Evolutionary conservation across 2,888 invertebrate species (phyloP), one percentile per base, ranked within the genome.

Genomic region (Spicauda simplicius): DNA sequence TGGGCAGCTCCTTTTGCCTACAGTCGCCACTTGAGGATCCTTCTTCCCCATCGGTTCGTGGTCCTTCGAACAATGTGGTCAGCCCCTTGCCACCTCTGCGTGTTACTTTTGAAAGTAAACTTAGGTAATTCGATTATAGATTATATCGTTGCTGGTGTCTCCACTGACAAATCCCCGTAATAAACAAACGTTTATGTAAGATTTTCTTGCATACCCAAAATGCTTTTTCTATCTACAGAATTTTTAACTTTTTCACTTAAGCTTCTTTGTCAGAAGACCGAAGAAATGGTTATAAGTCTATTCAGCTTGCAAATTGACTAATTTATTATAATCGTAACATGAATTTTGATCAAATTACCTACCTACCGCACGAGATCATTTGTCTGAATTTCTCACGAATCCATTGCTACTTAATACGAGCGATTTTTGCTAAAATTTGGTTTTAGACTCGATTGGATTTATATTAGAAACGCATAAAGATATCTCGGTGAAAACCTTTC

Each of bases 331-430:
- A 70, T 48, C 55, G 48, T 48, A 72, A 62, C 73, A 71, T 69
- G 72, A 74, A 71, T 67, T 56, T 73, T 73, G 72, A 75, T 75
- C 71, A 71, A 75, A 74, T 75, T 73, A 68, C 69, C 72, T 69
- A 69, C 73, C 69, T 68, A 72, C 71, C 69, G 69, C 68, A 69
- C 67, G 67, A 67, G 65, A 48, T 10, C 16, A 14, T 60, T 50
- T 56, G 56, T 7, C 50, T 33, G 52, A 30, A 61, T 56, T 66
- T 66, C 66, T 66, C 66, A 66, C 66, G 66, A 66, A 66, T 65
- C 59, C 41, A 11, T 58, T 12, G 54, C 54, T 25, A 25, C 25
- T 25, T 50, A 25, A 65, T 41, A 37, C 41, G 52, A 65, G 37
- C 37, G 19, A 45, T 18, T 53, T 11, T 41, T 64, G 58, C 52